Base-by-base conservation (phyloP, 2,113 vertebrate species). In the Coptodon bakossiorum region DNA sequence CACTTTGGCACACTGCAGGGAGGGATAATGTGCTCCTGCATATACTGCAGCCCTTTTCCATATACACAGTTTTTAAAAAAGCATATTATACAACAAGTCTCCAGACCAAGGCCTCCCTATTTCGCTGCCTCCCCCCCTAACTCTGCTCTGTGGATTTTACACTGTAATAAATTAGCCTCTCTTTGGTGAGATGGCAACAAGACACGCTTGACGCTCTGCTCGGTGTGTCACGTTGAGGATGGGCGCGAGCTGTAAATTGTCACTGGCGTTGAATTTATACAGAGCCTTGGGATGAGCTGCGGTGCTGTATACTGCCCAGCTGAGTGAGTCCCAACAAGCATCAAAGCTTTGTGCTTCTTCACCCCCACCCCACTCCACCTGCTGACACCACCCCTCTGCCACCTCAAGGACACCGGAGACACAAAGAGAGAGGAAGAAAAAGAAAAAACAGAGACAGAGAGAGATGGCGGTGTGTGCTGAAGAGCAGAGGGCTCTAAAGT, bases 231-330 rank as follows among this genome's bases (percentile, higher is more conserved):
- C 66, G 89, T 91, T 76, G 81, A 87, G 83, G 93, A 95, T 90
- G 91, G 88, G 88, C 48, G 82, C 80, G 80, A 92, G 95, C 91
- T 95, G 95, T 96, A 96, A 96, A 95, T 96, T 95, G 95, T 95
- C 94, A 91, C 88, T 84, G 87, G 52, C 90, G 82, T 86, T 93
- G 93, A 93, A 96, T 96, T 95, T 94, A 95, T 90, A 94, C 93
- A 85, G 91, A 94, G 92, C 94, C 93, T 94, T 95, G 94, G 90
- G 91, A 95, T 56, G 88, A 91, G 93, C 91, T 54, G 88, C 93
- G 48, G 91, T 83, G 79, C 80, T 54, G 88, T 87, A 89, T 89
- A 86, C 88, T 89, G 92, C 86, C 94, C 93, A 90, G 91, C 92
- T 87, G 91, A 95, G 92, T 94, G 94, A 95, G 91, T 84, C 89